Conservation (phyloP, 2,797 vertebrate species). For the Acridotheres tristis region DNA sequence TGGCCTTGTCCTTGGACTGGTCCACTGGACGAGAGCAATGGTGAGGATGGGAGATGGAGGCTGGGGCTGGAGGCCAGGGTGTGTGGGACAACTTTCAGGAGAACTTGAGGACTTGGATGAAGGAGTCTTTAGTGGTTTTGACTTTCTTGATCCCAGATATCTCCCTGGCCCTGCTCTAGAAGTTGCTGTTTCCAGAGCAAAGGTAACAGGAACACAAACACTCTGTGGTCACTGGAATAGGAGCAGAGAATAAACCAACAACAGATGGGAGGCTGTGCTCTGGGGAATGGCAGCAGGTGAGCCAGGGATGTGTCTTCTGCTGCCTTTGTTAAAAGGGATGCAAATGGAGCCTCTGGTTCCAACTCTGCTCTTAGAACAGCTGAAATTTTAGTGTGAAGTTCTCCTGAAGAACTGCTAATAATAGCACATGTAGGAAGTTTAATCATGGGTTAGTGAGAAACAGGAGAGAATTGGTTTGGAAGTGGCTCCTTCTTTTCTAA, state of each 20-base stretch:
- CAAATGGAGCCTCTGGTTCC: neutral
- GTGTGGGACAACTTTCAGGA: neutral
- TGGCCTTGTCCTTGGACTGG: constrained; percentile 94
- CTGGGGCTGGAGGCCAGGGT: neutral
- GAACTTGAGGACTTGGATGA: neutral
- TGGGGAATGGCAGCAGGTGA: neutral
- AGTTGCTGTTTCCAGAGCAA: neutral
- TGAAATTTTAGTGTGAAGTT: neutral
- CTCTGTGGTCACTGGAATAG: neutral
- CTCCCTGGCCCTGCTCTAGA: neutral
- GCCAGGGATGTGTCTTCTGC: neutral
- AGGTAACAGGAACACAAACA: neutral
- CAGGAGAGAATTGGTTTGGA: neutral
- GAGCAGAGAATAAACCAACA: neutral
- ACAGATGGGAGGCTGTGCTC: neutral
- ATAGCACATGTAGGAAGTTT: neutral
- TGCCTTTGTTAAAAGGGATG: neutral
- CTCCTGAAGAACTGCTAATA: neutral
- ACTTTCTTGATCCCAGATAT: neutral
- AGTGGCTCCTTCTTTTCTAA: neutral
- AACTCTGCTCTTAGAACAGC: neutral
- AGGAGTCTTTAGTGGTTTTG: neutral
- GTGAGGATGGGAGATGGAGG: constrained; percentile 65
- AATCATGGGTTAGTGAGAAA: neutral
- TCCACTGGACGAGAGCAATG: constrained; percentile 85